phyloP scores from a whole-genome alignment of 2,113 vertebrate species.

The Hystrix cristata region DNA sequence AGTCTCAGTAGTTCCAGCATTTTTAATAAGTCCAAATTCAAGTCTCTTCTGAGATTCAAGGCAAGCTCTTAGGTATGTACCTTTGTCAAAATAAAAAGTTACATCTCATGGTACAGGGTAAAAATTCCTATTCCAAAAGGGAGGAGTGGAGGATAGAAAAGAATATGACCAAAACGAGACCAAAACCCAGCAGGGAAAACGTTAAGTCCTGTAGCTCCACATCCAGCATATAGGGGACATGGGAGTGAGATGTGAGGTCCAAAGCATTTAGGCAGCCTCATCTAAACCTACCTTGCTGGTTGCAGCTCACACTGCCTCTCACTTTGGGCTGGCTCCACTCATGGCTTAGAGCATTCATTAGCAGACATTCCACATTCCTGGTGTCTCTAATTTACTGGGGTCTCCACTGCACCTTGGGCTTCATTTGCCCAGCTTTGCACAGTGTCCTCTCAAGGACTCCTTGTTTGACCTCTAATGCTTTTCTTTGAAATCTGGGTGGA shows the following conservation, averaged over 20 bases:
- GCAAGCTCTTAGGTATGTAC: not conserved
- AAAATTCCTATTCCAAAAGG: not conserved
- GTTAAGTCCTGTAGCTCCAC: not conserved
- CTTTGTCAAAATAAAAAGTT: not conserved
- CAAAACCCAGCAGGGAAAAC: not conserved
- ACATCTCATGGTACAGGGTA: not conserved
- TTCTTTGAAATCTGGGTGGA: not conserved
- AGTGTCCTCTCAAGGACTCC: not conserved
- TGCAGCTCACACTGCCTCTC: not conserved
- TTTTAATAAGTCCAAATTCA: not conserved
- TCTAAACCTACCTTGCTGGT: not conserved
- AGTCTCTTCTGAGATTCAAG: not conserved
- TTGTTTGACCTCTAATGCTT: not conserved
- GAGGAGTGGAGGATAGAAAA: not conserved
- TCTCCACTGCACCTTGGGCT: not conserved
- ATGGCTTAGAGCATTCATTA: not conserved
- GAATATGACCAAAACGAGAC: not conserved
- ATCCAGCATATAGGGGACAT: not conserved
- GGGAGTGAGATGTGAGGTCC: not conserved
- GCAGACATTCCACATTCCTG: not conserved
- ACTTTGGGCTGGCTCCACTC: not conserved
- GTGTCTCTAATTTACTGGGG: not conserved
- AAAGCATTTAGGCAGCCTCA: not conserved
- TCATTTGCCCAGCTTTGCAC: not conserved
- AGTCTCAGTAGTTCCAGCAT: not conserved